Evolutionary conservation across 2,888 invertebrate species (phyloP).

Genomic region (Anoncus sp.): DNA sequence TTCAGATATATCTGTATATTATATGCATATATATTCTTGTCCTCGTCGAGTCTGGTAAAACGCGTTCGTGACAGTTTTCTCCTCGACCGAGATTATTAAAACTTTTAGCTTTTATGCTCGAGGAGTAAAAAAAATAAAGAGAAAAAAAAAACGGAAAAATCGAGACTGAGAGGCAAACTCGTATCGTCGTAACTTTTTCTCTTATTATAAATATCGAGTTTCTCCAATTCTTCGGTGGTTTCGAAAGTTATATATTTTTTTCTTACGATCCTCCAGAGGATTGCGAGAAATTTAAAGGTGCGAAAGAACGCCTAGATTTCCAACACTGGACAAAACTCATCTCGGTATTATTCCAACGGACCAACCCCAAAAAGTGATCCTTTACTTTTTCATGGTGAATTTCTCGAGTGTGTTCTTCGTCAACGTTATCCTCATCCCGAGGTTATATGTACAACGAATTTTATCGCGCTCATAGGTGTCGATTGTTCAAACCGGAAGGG

Average conservation of each 20-base stretch:
- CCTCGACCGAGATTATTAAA: slow-evolving; percentile 35
- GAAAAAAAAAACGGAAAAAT: background rate
- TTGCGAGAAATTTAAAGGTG: slow-evolving; percentile 50
- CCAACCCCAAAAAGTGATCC: slow-evolving; percentile 12
- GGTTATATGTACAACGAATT: background rate
- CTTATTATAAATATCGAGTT: slow-evolving; percentile 25
- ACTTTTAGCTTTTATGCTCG: slow-evolving; percentile 14
- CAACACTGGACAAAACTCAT: slow-evolving; percentile 4
- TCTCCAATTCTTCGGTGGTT: background rate
- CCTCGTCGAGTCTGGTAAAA: background rate
- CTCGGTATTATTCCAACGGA: background rate
- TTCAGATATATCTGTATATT: background rate
- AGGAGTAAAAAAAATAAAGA: slow-evolving; percentile 1
- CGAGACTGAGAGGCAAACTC: background rate
- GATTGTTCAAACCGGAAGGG: slow-evolving; percentile 17
- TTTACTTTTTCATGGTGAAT: background rate
- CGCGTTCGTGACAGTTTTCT: slow-evolving; percentile 21
- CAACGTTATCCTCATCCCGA: slow-evolving; percentile 28
- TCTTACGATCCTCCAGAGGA: slow-evolving; percentile 9
- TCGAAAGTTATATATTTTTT: background rate
- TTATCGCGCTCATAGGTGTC: slow-evolving; percentile 2
- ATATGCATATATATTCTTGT: background rate
- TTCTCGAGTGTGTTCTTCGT: slow-evolving; percentile 32
- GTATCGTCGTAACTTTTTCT: background rate
- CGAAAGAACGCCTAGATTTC: slow-evolving; percentile 50